Conservation (phyloP, 2,797 vertebrate genomes). For the Myotis vivesi region DNA sequence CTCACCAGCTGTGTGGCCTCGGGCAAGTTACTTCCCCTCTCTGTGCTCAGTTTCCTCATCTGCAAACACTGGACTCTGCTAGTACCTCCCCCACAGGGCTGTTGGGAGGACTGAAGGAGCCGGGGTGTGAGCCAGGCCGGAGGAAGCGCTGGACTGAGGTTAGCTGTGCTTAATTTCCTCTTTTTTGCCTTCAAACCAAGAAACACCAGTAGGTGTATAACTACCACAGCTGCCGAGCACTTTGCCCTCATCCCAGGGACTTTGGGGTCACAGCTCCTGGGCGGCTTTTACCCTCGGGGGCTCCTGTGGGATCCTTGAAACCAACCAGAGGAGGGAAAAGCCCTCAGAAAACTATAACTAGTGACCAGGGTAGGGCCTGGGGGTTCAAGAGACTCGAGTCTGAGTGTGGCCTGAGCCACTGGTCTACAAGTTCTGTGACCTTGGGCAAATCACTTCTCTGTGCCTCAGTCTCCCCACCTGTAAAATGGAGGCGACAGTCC, state of each 20-base stretch:
- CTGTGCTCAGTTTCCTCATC: not conserved
- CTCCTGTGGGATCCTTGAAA: not conserved
- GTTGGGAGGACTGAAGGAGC: not conserved
- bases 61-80: rapidly evolving
- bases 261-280: not conserved
- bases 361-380: not conserved
- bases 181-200: not conserved
- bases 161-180: not conserved
- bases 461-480: not conserved
- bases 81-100: not conserved
- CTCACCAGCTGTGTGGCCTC: not conserved
- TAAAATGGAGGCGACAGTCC: not conserved
- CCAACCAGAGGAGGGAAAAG: not conserved
- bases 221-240: not conserved
- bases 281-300: not conserved
- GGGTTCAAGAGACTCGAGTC: not conserved
- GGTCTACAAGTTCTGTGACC: no score
- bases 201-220: not conserved
- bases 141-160: rapidly evolving
- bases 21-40: not conserved
- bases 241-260: not conserved
- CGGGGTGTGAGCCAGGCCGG: rapidly evolving
- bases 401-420: not conserved
- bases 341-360: not conserved
- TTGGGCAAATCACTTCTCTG: not conserved